Conservation (phyloP, 2,888 invertebrate species). For the Temnothorax rugatulus region DNA sequence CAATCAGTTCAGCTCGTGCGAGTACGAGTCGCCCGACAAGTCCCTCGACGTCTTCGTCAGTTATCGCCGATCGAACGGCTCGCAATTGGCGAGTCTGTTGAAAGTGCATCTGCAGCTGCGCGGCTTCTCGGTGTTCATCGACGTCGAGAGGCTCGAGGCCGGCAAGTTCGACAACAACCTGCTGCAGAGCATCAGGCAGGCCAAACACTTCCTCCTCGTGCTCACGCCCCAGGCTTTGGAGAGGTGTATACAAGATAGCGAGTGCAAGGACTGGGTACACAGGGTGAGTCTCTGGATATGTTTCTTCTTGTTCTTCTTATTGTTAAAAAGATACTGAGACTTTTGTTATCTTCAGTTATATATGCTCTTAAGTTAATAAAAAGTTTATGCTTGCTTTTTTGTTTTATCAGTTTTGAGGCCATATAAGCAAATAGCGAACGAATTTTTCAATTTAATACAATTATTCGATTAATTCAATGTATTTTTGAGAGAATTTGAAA, state of each 20-base stretch:
- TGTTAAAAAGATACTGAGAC: not conserved
- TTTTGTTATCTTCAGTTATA: not conserved
- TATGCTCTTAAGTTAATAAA: not conserved
- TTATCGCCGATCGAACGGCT: constrained; percentile 98
- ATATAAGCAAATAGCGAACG: not conserved
- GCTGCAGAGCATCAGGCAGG: constrained; percentile 98
- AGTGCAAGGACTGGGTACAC: constrained; percentile 99
- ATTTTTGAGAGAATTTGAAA: constrained; percentile 7
- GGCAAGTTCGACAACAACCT: constrained; percentile 99
- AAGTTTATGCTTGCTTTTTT: not conserved
- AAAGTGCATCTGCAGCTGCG: constrained; percentile 98
- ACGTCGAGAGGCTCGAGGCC: constrained; percentile 98
- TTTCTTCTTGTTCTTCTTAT: not conserved
- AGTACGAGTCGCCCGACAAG: constrained; percentile 93
- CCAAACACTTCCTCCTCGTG: constrained; percentile 98
- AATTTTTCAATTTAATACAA: not conserved
- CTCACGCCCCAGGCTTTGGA: constrained; percentile 98
- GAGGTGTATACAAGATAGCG: constrained; percentile 96
- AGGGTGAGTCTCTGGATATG: constrained; percentile 90
- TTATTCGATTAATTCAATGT: not conserved
- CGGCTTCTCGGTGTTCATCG: constrained; percentile 99
- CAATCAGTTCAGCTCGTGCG: constrained; percentile 82
- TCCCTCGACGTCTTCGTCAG: constrained; percentile 99
- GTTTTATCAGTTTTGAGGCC: not conserved
- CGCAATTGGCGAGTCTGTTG: constrained; percentile 97